Evolutionary conservation across 2,797 vertebrate genomes (phyloP).

Genomic region (Peromyscus melanophrys): DNA sequence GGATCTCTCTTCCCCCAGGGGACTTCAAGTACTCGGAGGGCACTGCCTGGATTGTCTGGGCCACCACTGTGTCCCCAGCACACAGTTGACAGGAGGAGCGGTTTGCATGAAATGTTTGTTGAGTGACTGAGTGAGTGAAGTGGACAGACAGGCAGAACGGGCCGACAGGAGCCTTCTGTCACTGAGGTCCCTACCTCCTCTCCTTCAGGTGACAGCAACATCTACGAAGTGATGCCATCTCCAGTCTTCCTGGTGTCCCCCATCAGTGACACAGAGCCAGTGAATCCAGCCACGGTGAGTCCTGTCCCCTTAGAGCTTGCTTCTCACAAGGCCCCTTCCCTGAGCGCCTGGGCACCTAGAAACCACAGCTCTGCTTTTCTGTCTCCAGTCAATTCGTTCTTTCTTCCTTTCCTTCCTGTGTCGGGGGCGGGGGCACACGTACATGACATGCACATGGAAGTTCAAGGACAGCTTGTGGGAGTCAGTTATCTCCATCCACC

Average conservation of each 20-base stretch:
- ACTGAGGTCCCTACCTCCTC: not conserved
- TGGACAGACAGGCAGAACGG: not conserved
- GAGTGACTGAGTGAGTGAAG: not conserved
- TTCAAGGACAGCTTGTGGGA: not conserved
- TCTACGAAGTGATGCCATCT: conserved; percentile 72
- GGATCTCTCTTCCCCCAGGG: not conserved
- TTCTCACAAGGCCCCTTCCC: not conserved
- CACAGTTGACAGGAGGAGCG: not conserved
- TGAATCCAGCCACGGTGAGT: conserved; percentile 22
- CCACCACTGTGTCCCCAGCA: not conserved
- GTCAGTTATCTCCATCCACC: not conserved
- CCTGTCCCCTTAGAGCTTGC: not conserved
- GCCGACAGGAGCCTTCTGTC: not conserved
- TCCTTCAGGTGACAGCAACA: conserved; percentile 52
- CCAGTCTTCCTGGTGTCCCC: conserved; percentile 49
- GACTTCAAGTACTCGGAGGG: not conserved
- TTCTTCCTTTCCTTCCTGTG: not conserved
- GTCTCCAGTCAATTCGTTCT: not conserved
- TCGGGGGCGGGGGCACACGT: fast-evolving
- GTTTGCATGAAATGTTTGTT: not conserved
- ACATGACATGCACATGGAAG: no score
- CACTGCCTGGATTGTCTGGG: no score
- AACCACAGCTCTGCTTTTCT: not conserved
- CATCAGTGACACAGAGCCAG: fast-evolving
- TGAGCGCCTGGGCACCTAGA: not conserved